Evolutionary conservation across 2,888 invertebrate species (phyloP), one percentile per base, ranked within the genome.

Genomic region (Chouioia cunea): DNA sequence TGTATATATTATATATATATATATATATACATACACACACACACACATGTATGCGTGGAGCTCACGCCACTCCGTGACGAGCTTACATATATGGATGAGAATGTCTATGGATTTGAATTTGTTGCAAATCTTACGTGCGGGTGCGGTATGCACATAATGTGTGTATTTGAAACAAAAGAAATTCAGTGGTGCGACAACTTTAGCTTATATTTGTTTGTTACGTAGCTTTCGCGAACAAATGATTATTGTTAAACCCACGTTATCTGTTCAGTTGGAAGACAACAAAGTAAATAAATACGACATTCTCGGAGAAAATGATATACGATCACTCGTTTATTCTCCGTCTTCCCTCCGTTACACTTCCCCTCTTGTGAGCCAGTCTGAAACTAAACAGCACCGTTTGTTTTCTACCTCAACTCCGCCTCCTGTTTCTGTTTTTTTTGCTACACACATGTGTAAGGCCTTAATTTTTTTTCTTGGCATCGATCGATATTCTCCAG

Each of bases 341-440:
- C n/a, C n/a, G n/a, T n/a, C n/a, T n/a, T n/a, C n/a, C n/a, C n/a
- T 6, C 6, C 18, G 18, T 20, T 18, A 50, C 16, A 6, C 50
- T 50, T 20, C 4, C 16, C 18, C 18, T n/a, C 18, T 50, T 16
- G 50, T 15, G 20, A 43, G 22, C 50, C 63, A 16, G n/a, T 53
- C 18, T 16, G 46, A 23, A 54, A 27, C 23, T 36, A 36, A 36
- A 10, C 36, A 36, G 12, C 15, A 46, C 18, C 56, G 54, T 27
- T 54, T 64, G 64, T 64, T 54, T 46, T 54, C 54, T 27, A 23
- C 44, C 46, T 20, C 22, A 4, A 14, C 14, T 53, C 2, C 36
- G 36, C 36, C 10, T 36, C 36, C 36, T 8, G 36, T 6, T 36
- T 36, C 36, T 10, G 12, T 36, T 36, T 36, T 0, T 16, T 47